A percentile compares a stretch with the other conserved stretches of the same genome.
Evolutionary conservation across 2,888 invertebrate genomes (phyloP).

Genomic region (Aporophyla nigra): DNA sequence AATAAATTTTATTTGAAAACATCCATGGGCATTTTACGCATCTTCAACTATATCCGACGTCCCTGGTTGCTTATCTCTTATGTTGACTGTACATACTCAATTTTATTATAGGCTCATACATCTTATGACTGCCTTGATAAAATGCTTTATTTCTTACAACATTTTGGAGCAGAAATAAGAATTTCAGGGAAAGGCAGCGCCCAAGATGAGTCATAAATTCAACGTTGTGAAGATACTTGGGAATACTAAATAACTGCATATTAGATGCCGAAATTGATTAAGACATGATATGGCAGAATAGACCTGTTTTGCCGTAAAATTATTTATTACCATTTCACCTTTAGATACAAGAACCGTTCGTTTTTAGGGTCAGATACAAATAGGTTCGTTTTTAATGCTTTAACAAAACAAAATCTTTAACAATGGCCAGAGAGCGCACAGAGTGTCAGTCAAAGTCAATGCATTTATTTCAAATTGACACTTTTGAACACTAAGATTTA

Average conservation of each 20-base stretch:
- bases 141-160: slow-evolving; percentile 50
- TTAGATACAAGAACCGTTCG: too few species aligned
- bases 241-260: slow-evolving; percentile 36
- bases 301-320: slow-evolving; percentile 1
- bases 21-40: too few species aligned
- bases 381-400: neutral
- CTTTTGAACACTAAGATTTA: too few species aligned
- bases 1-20: too few species aligned
- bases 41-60: too few species aligned
- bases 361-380: neutral
- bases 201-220: slow-evolving; percentile 38
- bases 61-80: too few species aligned
- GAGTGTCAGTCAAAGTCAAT: too few species aligned
- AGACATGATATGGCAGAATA: neutral
- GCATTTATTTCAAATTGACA: too few species aligned
- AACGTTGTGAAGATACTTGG: slow-evolving; percentile 23
- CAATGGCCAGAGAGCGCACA: too few species aligned
- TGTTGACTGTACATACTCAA: slow-evolving; percentile 22
- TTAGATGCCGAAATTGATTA: slow-evolving; percentile 29
- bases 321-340: neutral
- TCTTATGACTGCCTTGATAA: slow-evolving; percentile 52
- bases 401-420: neutral
- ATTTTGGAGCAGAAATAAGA: slow-evolving; percentile 37
- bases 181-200: slow-evolving; percentile 19
- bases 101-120: slow-evolving; percentile 53